Conservation (phyloP, 1,140 invertebrate genomes). For the Neodiprion pinetum region DNA sequence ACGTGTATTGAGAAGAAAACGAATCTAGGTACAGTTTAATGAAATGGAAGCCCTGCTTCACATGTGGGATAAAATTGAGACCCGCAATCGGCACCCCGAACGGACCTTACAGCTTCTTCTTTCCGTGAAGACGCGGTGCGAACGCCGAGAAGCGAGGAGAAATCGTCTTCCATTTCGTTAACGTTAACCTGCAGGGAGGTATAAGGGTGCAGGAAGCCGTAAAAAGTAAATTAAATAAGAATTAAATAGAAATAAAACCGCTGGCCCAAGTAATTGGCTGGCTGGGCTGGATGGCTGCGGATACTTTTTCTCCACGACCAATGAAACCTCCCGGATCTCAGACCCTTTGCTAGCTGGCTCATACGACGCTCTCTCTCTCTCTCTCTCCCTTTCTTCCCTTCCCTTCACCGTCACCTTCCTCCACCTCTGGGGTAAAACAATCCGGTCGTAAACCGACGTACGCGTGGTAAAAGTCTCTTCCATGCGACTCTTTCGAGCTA, state of each 20-base stretch:
- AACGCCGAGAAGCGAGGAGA: neutral
- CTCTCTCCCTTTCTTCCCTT: neutral
- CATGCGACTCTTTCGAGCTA: neutral
- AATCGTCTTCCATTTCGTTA: constrained; percentile 48
- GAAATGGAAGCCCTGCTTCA: no score
- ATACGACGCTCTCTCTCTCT: no score
- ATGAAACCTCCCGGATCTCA: neutral
- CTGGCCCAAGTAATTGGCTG: constrained; percentile 61
- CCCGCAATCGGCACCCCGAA: no score
- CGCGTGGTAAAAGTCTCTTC: neutral
- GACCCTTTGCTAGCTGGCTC: neutral
- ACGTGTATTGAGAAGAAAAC: no score
- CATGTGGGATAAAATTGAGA: no score
- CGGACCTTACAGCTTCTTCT: neutral
- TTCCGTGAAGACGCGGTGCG: neutral
- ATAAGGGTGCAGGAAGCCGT: constrained; percentile 38
- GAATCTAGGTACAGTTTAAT: no score
- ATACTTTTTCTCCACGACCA: neutral
- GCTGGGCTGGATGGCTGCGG: constrained; percentile 36
- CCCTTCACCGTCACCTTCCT: neutral
- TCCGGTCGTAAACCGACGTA: neutral
- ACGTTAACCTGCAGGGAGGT: constrained; percentile 28
- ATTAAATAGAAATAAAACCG: constrained; percentile 63
- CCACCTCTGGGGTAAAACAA: neutral
- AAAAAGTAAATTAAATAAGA: constrained; percentile 64